Evolutionary conservation across 2,797 vertebrate species (phyloP), one percentile per base, ranked within the genome.

Genomic region (Pseudochirops cupreus): DNA sequence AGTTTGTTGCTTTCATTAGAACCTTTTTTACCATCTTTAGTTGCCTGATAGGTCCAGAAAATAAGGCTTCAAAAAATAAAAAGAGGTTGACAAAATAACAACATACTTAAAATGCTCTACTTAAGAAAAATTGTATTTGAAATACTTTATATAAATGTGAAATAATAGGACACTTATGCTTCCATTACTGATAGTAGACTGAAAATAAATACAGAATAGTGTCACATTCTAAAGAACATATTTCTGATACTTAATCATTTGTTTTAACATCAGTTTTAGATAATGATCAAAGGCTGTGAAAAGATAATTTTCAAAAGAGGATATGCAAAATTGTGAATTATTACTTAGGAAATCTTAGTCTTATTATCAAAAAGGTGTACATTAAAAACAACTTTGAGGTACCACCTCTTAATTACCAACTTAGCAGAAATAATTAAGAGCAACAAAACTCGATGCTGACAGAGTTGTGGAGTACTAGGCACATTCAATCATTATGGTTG

Each of bases 1-100:
- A 91, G 7, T 92, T 58, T 28, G 90, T 55, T 74, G 50, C 31
- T 67, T 92, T 94, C 89, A 92, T 58, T 96, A 96, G 92, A 54
- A 95, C 26, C 56, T 90, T 1, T 26, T 74, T 74, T 18, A 16
- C 62, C 1, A 18, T 4, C 16, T 18, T 0, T 2, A 74, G 33
- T 5, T 74, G 1, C 33, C 33, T 74, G n/a, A 74, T n/a, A 18
- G 62, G 13, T 74, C 33, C 62, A 74, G 1, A n/a, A 5, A 74
- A 13, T 74, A 74, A 74, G 16, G n/a, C 33, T 74, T 74, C 33
- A 74, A 74, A 67, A n/a, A n/a, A 39, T 39, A n/a, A 39, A n/a
- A 39, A 67, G 13, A 62, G 5, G 1, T 33, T 62, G 31, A 1
- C 12, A 33, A 58, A 58, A 33, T 62, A 33, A 74, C 62, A n/a